A percentile compares a stretch with the other conserved stretches of the same genome.
phyloP scores from a whole-genome alignment of 2,888 invertebrate species.

The Zygothrica quintamaculata region DNA sequence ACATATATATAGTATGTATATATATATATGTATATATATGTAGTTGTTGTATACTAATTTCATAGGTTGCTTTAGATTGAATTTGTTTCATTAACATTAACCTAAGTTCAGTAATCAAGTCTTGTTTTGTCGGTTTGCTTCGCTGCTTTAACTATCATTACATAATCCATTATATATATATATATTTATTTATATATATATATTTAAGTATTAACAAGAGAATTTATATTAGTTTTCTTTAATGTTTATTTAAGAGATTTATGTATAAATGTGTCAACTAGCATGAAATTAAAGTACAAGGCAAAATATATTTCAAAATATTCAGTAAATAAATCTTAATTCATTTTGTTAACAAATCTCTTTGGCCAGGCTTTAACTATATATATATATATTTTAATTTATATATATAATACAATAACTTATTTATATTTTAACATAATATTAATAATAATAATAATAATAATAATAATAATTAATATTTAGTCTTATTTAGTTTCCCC shows the following conservation, averaged over 20 bases:
- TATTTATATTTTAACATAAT: conserved; percentile 43
- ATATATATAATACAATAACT: conserved; percentile 24
- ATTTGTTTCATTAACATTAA: conserved; percentile 62
- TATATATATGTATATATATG: conserved; percentile 17
- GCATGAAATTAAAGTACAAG: conserved; percentile 42
- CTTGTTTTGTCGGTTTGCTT: conserved; percentile 59
- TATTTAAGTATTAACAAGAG: conserved; percentile 50
- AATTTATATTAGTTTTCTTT: conserved; percentile 1
- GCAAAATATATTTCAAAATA: conserved; percentile 34
- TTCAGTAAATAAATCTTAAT: conserved; percentile 31
- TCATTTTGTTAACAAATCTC: conserved; percentile 59
- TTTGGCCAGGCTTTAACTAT: conserved; percentile 57
- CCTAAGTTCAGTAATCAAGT: conserved; percentile 67
- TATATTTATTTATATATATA: too few species aligned
- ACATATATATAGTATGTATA: conserved; percentile 29
- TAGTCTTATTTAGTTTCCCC: conserved; percentile 62
- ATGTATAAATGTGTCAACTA: not conserved
- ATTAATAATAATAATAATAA: conserved; percentile 20
- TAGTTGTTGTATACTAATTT: conserved; percentile 38
- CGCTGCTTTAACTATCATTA: conserved; percentile 46
- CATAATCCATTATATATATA: conserved; percentile 34
- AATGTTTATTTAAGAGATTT: not conserved
- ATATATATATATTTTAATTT: conserved; percentile 2
- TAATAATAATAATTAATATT: conserved; percentile 32
- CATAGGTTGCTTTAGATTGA: conserved; percentile 47